Conservation (phyloP, 2,113 vertebrate species). For the Cottus gobio region DNA sequence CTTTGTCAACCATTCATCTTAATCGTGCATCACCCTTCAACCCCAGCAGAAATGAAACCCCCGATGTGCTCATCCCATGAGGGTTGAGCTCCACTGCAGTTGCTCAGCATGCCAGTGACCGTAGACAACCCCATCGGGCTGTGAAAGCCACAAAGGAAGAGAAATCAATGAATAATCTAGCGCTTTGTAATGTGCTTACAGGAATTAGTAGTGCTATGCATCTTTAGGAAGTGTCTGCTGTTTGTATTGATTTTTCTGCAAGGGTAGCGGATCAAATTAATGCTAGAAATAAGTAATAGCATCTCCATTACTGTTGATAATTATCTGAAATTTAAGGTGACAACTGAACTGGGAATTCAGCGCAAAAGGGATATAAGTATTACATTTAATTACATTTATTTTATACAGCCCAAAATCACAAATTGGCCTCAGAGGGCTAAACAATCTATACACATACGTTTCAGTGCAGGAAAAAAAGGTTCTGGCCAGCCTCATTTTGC, state of each 20-base stretch:
- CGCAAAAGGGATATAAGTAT: neutral
- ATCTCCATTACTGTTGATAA: neutral
- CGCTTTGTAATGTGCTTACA: neutral
- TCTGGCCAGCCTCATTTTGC: conserved; percentile 8
- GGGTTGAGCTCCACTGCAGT: neutral
- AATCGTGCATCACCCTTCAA: neutral
- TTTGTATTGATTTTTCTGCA: neutral
- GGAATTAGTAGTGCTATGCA: neutral
- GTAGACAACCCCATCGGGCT: neutral
- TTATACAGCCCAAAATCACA: no score
- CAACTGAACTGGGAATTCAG: conserved; percentile 4
- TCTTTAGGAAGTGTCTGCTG: neutral
- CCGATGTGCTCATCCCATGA: neutral
- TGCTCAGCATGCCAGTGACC: neutral
- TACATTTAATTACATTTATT: no score
- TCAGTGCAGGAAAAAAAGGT: no score
- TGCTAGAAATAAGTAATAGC: neutral
- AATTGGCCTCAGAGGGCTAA: no score
- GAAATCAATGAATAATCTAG: neutral
- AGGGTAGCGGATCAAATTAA: neutral
- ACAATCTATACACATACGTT: no score
- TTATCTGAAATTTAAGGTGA: neutral
- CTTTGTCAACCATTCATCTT: neutral
- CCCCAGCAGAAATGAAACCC: neutral
- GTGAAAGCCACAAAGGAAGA: no score